Conservation (phyloP, 2,113 vertebrate species). For the Lycocorax pyrrhopterus region DNA sequence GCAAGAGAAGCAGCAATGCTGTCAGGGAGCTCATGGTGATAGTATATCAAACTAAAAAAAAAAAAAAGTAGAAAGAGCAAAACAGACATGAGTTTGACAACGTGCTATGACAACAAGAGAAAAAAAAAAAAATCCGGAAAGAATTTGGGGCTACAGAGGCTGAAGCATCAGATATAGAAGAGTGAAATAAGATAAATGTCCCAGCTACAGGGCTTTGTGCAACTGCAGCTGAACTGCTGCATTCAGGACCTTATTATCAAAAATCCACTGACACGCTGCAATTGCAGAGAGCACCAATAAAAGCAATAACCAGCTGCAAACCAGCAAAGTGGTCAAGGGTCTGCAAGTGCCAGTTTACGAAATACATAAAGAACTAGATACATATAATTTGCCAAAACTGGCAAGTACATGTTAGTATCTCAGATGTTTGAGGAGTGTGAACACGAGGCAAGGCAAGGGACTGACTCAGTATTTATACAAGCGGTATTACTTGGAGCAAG, state of each 20-base stretch:
- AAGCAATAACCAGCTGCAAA: conserved; percentile 40
- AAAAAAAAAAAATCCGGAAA: neutral
- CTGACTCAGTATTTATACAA: conserved; percentile 63
- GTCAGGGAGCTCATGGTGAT: conserved; percentile 58
- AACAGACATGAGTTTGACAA: conserved; percentile 64
- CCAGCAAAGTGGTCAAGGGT: conserved; percentile 38
- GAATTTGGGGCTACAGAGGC: conserved; percentile 63
- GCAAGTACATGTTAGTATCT: conserved; percentile 38
- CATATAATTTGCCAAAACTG: conserved; percentile 58
- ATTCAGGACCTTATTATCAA: conserved; percentile 25
- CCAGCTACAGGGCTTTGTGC: conserved; percentile 28
- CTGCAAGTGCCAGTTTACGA: neutral
- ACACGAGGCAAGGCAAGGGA: conserved; percentile 55
- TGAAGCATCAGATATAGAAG: conserved; percentile 55
- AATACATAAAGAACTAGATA: conserved; percentile 47
- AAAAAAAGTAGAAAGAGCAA: conserved; percentile 53
- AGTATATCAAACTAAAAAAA: conserved; percentile 50
- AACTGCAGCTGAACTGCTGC: neutral
- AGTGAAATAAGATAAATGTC: conserved; percentile 33
- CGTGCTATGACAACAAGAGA: conserved; percentile 46
- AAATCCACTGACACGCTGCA: conserved; percentile 1
- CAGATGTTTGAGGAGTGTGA: conserved; percentile 51
- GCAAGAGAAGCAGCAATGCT: conserved; percentile 55
- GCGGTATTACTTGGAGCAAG: conserved; percentile 57
- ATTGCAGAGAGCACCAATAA: neutral